phyloP scores from a whole-genome alignment of 2,888 invertebrate species.

The Acanthosepion pharaonis region DNA sequence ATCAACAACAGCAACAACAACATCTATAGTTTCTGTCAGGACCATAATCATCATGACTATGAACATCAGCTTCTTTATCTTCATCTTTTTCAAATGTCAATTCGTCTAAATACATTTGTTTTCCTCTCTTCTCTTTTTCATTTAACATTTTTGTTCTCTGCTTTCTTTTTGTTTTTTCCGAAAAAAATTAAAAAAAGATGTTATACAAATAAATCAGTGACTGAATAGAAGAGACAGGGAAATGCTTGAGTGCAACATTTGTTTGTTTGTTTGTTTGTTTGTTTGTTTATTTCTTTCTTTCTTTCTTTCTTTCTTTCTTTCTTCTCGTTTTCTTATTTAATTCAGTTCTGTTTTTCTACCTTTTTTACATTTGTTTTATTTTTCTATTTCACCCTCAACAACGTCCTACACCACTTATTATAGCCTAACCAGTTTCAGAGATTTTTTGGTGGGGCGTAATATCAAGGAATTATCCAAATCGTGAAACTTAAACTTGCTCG shows the following conservation, averaged over 20 bases:
- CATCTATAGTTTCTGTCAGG: neutral
- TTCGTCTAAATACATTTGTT: neutral
- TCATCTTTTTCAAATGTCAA: neutral
- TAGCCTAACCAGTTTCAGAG: neutral
- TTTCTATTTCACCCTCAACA: neutral
- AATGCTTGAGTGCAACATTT: neutral
- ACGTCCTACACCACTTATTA: neutral
- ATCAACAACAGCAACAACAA: neutral
- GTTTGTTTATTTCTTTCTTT: neutral
- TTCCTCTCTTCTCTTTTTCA: neutral
- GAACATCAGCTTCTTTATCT: neutral
- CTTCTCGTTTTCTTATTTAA: neutral
- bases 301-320: neutral
- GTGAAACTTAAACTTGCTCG: conserved; percentile 33
- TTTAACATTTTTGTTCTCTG: neutral
- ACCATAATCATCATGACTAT: neutral
- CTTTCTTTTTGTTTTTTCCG: neutral
- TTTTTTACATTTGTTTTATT: neutral
- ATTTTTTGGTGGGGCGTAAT: neutral
- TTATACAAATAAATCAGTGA: neutral
- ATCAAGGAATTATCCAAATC: conserved; percentile 22
- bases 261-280: too few species aligned
- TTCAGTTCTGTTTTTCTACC: neutral
- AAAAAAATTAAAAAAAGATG: neutral
- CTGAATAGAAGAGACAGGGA: neutral